Conservation (phyloP, 2,113 vertebrate genomes). For the Xiphophorus maculatus region DNA sequence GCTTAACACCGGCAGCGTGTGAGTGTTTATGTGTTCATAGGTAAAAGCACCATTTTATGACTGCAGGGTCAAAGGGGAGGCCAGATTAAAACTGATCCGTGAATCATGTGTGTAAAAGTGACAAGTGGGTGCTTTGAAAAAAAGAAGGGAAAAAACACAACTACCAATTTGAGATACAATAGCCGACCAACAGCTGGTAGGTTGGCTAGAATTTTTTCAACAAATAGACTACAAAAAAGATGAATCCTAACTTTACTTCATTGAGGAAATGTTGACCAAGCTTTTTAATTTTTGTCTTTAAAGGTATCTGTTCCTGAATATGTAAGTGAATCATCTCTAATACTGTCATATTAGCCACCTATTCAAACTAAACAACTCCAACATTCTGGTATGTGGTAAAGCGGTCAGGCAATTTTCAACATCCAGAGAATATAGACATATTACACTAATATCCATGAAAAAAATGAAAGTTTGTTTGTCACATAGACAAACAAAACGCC, state of each 20-base stretch:
- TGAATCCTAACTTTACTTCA: neutral
- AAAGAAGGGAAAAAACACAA: neutral
- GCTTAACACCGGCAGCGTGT: conserved; percentile 9
- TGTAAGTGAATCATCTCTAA: neutral
- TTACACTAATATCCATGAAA: too few relatives aligned
- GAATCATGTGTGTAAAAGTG: neutral
- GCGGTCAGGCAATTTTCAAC: too few relatives aligned
- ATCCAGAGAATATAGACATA: too few relatives aligned
- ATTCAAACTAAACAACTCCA: too few relatives aligned
- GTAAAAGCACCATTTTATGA: conserved; percentile 14
- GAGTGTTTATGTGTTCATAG: conserved; percentile 10
- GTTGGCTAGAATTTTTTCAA: too few relatives aligned
- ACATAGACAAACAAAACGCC: too few relatives aligned
- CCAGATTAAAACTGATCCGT: conserved; percentile 12
- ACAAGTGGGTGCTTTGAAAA: neutral
- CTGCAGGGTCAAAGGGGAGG: conserved; percentile 30
- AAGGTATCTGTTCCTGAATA: conserved; percentile 5
- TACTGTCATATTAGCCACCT: too few relatives aligned
- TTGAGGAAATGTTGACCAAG: neutral
- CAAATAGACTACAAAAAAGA: too few relatives aligned
- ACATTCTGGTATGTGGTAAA: too few relatives aligned
- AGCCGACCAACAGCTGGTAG: neutral
- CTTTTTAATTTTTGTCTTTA: neutral
- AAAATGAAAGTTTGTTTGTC: too few relatives aligned
- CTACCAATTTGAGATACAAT: neutral